These are phyloP conservation scores for Melikaiella ostensackeni DNA, from an alignment of 2,888 invertebrate genomes.

Conservation along the genomic window DNA sequence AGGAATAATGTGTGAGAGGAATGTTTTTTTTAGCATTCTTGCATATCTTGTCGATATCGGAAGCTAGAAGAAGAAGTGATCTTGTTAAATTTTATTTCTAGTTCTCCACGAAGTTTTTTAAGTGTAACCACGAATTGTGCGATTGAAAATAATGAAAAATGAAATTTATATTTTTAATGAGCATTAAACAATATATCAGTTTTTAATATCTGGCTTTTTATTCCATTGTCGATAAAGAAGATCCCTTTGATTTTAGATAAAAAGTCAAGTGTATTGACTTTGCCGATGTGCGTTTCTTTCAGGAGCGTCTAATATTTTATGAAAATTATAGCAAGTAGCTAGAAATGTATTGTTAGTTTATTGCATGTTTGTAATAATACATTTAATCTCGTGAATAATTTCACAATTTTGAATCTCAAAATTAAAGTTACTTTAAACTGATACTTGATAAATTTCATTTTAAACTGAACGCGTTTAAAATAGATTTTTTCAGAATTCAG, in stretches of 20 bases:
- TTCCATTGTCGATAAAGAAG: neutral
- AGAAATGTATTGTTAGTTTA: no score
- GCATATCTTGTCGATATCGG: slow-evolving; percentile 1
- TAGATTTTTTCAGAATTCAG: no score
- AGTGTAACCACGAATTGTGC: slow-evolving; percentile 62
- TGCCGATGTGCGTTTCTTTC: neutral
- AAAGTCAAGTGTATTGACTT: slow-evolving; percentile 1
- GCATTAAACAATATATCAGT: slow-evolving; percentile 69
- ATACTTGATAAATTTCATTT: no score
- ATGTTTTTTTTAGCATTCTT: neutral
- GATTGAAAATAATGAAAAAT: slow-evolving; percentile 69
- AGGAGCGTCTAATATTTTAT: neutral
- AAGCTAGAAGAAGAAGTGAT: slow-evolving; percentile 45
- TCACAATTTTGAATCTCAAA: no score
- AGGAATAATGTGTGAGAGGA: neutral
- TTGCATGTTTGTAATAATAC: no score
- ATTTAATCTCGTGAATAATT: no score
- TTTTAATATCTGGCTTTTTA: slow-evolving; percentile 55
- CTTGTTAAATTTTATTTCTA: slow-evolving; percentile 64
- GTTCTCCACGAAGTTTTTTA: slow-evolving; percentile 60
- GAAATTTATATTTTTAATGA: slow-evolving; percentile 74
- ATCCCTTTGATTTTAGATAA: neutral
- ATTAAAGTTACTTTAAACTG: no score
- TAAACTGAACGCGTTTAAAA: no score
- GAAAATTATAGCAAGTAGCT: neutral